phyloP scores from a whole-genome alignment of 1,140 invertebrate genomes.

The Aphaenogaster rudis region DNA sequence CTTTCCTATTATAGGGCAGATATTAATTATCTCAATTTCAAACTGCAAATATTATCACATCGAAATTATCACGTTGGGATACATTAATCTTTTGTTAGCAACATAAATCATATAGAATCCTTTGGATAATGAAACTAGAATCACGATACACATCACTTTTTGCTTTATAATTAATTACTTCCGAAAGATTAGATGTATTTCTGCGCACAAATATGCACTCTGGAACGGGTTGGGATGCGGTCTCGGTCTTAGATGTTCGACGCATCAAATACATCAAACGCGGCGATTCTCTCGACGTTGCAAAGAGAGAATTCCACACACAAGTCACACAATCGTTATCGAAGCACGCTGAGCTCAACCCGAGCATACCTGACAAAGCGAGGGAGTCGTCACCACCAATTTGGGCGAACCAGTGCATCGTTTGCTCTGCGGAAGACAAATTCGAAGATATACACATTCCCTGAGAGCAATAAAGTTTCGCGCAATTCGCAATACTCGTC shows the following conservation, averaged over 20 bases:
- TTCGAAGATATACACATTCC: conserved; percentile 60
- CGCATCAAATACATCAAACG: neutral
- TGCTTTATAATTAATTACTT: neutral
- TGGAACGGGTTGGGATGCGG: neutral
- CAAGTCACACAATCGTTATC: conserved; percentile 53
- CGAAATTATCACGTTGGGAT: neutral
- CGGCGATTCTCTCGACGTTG: neutral
- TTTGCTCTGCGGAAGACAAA: conserved; percentile 84
- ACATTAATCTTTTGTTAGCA: neutral
- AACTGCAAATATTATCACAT: neutral
- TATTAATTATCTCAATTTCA: neutral
- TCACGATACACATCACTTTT: neutral
- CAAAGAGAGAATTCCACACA: neutral
- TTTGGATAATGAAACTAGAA: neutral
- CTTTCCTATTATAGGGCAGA: neutral
- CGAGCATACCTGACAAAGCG: conserved; percentile 81
- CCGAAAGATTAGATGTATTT: neutral
- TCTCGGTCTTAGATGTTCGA: neutral
- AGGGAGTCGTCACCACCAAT: conserved; percentile 81
- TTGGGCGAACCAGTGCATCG: conserved; percentile 87
- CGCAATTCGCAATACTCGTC: neutral
- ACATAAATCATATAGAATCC: neutral
- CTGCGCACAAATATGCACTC: neutral
- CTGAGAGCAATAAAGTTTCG: conserved; percentile 3
- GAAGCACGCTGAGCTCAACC: conserved; percentile 60